Conservation (phyloP, 2,113 vertebrate species). For the Hypanus sabinus region DNA sequence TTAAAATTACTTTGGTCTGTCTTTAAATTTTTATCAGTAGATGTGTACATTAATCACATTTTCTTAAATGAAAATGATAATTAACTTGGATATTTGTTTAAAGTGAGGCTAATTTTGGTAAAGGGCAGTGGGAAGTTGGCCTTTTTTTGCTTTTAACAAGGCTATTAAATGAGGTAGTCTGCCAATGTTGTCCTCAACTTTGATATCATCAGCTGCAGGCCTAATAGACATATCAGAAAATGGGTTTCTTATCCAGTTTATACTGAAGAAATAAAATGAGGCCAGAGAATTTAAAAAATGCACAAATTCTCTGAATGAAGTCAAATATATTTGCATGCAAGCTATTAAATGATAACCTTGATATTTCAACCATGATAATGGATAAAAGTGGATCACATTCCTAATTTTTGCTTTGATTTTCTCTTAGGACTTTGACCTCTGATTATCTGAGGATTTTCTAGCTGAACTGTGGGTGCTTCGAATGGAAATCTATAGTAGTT, state of each 20-base stretch:
- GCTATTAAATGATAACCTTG: not conserved
- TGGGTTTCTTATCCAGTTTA: not conserved
- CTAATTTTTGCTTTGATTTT: conserved; percentile 44
- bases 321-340: not conserved
- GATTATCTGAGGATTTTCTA: conserved; percentile 37
- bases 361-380: not conserved
- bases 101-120: too few species aligned
- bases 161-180: not conserved
- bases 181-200: not conserved
- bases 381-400: not conserved
- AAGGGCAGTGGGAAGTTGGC: not conserved
- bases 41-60: not conserved
- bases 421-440: conserved; percentile 48
- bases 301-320: not conserved
- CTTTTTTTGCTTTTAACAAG: not conserved
- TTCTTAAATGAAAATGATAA: not conserved
- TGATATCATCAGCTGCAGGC: not conserved
- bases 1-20: too few species aligned
- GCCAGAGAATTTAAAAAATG: not conserved
- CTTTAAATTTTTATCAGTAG: too few species aligned
- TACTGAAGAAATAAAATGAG: not conserved
- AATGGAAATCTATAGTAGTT: conserved; percentile 58
- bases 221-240: not conserved
- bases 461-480: conserved; percentile 41
- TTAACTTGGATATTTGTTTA: not conserved